Base-by-base conservation (phyloP, 2,113 vertebrate species). In the Tauraco erythrolophus region DNA sequence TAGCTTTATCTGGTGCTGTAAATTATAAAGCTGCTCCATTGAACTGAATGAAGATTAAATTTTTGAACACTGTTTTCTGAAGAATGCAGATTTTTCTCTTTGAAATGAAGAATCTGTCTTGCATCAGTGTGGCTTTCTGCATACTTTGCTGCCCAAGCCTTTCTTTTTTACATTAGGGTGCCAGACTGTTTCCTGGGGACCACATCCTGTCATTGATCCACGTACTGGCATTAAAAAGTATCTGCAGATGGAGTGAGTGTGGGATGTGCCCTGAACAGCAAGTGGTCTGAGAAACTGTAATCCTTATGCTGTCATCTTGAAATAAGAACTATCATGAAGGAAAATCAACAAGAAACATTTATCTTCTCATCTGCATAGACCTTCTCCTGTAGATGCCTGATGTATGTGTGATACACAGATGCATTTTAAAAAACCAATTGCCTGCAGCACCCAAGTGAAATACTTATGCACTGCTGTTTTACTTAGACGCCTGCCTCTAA, bases 21-120 rank as follows among this genome's bases (percentile, higher is more conserved):
- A 99, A 98, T 99, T 94, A 98, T 94, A 98, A 96, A 98, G 98
- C 98, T 98, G 98, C 98, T 98, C 97, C 98, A 98, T 84, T 98
- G 98, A 98, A 97, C 98, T 98, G 97, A 96, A 97, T 84, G 92
- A 98, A 98, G 98, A 98, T 99, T 97, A 97, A 88, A 86, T 85
- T 94, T 97, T 60, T 65, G 77, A 96, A 72, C 89, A 84, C 69
- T 95, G 84, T 95, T 96, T 98, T 97, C 98, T 96, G 96, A 98
- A 99, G 98, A 98, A 97, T 98, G 92, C 61, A 84, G 50, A 43
- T 93, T 97, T 94, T 95, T 92, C 92, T 72, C 82, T 79, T 72
- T 93, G 76, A 84, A 79, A 88, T 74, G 75, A 92, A 83, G 80
- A 89, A 51, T 60, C 79, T 91, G 87, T 28, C 37, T 33, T 79